Conservation (phyloP, 2,888 invertebrate genomes). For the Leptinotarsa juncta region DNA sequence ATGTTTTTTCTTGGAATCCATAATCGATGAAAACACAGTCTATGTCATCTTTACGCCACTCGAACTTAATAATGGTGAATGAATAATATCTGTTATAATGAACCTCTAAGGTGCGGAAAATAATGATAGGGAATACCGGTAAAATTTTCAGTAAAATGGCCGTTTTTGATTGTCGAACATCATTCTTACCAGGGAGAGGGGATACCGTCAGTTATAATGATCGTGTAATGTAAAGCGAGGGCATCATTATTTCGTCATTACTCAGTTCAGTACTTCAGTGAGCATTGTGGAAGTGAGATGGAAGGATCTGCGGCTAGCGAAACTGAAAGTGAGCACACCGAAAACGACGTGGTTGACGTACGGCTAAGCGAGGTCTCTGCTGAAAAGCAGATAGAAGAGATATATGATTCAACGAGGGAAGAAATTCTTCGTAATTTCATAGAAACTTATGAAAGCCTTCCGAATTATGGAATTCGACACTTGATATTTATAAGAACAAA, state of each 20-base stretch:
- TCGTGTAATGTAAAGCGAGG: neutral
- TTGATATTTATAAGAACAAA: constrained; percentile 26
- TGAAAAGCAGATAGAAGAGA: neutral
- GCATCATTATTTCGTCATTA: constrained; percentile 2
- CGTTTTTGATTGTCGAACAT: too few species aligned
- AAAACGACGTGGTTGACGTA: constrained; percentile 5
- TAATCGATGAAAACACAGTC: too few species aligned
- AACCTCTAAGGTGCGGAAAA: too few species aligned
- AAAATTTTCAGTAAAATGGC: too few species aligned
- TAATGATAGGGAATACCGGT: too few species aligned
- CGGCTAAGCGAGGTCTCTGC: neutral
- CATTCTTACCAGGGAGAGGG: constrained; percentile 8
- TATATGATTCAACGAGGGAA: neutral
- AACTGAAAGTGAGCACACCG: neutral
- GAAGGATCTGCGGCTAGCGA: constrained; percentile 9
- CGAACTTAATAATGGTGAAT: too few species aligned
- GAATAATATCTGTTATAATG: too few species aligned
- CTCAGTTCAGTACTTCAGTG: constrained; percentile 2
- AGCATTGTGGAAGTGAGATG: constrained; percentile 7
- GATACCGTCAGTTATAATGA: constrained; percentile 18
- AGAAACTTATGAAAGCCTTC: constrained; percentile 27
- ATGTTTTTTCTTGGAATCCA: too few species aligned
- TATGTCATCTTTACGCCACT: too few species aligned
- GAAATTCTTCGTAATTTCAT: constrained; percentile 25
- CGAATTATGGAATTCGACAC: constrained; percentile 28